Evolutionary conservation across 2,888 invertebrate species (phyloP).

Genomic region (Idaea biselata): DNA sequence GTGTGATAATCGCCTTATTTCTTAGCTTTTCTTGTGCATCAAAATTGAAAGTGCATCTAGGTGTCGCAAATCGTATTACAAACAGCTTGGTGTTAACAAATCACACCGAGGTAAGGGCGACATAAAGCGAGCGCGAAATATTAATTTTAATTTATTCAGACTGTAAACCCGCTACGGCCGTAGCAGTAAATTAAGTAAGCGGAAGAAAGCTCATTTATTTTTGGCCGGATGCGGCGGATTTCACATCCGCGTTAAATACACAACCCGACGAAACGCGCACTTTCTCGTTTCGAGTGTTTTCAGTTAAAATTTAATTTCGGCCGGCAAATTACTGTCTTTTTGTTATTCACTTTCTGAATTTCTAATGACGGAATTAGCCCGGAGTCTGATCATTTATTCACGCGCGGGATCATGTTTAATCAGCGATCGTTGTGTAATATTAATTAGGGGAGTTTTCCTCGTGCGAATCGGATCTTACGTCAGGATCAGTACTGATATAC

Average conservation of each 20-base stretch:
- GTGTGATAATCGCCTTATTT: too few relatives aligned
- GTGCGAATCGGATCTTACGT: neutral
- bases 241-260: constrained; percentile 79
- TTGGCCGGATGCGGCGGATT: constrained; percentile 77
- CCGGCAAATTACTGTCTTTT: constrained; percentile 74
- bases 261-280: constrained; percentile 65
- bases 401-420: constrained; percentile 53
- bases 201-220: constrained; percentile 80
- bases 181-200: constrained; percentile 77
- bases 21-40: constrained; percentile 22
- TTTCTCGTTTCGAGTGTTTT: constrained; percentile 69
- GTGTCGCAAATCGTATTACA: constrained; percentile 41
- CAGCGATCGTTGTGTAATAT: constrained; percentile 55
- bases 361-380: constrained; percentile 61
- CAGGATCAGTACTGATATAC: neutral
- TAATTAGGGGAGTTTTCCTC: constrained; percentile 47
- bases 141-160: constrained; percentile 75
- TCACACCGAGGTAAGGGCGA: constrained; percentile 54
- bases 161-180: constrained; percentile 61
- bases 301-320: constrained; percentile 75
- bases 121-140: constrained; percentile 69
- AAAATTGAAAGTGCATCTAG: constrained; percentile 26
- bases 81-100: constrained; percentile 62
- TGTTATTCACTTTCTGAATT: constrained; percentile 74
- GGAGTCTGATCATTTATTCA: constrained; percentile 60